Evolutionary conservation across 2,797 vertebrate genomes (phyloP).

Genomic region (Echiichthys vipera): DNA sequence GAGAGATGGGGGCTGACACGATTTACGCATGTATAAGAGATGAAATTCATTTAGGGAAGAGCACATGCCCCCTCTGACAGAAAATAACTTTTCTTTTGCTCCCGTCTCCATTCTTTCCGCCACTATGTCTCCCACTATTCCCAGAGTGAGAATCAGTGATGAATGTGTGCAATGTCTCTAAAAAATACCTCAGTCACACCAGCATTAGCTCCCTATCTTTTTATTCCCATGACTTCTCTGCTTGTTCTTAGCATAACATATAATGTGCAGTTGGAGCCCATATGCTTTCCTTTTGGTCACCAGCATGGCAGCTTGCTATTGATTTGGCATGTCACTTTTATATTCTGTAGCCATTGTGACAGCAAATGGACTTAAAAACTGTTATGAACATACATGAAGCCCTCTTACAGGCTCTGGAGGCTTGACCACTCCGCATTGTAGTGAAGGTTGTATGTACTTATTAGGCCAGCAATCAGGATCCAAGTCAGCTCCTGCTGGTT

Average conservation of each 20-base stretch:
- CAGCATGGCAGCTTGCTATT: background rate
- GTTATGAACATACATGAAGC: background rate
- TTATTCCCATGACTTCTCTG: conserved; percentile 22
- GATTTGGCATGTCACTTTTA: background rate
- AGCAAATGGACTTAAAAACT: conserved; percentile 5
- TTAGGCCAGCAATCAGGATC: background rate
- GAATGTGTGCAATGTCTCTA: conserved; percentile 67
- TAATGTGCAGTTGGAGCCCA: background rate
- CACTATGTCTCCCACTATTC: conserved; percentile 28
- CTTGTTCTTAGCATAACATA: conserved; percentile 16
- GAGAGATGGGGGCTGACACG: conserved; percentile 71
- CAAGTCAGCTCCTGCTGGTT: conserved; percentile 2
- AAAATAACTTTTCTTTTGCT: conserved; percentile 44
- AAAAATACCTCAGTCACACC: conserved; percentile 69
- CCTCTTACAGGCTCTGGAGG: background rate
- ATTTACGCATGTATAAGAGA: conserved; percentile 79
- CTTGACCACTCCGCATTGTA: background rate
- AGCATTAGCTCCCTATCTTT: conserved; percentile 55
- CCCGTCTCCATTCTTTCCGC: conserved; percentile 36
- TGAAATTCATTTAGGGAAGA: conserved; percentile 82
- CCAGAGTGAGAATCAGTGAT: conserved; percentile 60
- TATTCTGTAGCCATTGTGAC: background rate
- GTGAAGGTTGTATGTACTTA: background rate
- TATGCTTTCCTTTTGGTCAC: conserved; percentile 7
- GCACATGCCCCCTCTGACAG: conserved; percentile 69